Evolutionary conservation across 2,113 vertebrate species (phyloP), one percentile per base, ranked within the genome.

Genomic region (Actenoides lindsayi): DNA sequence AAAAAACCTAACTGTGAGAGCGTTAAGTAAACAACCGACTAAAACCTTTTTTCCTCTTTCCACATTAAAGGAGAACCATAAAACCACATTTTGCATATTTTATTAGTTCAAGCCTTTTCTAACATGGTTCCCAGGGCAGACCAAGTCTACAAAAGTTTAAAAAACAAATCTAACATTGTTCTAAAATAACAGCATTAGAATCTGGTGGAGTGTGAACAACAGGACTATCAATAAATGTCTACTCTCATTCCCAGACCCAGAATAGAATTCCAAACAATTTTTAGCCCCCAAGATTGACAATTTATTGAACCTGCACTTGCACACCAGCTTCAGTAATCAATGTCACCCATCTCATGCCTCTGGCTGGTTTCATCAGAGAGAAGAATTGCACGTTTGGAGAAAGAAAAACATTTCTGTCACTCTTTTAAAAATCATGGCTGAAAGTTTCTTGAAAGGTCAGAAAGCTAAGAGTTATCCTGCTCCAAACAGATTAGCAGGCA

Each of bases 81-180:
- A 96, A 95, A 71, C 95, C 94, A 93, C 68, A 82, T 84, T 95
- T 96, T 96, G 95, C 96, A 94, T 96, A 87, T 93, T 94, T 93
- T 81, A 95, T 93, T 97, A 79, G 48, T 48, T 89, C 62, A 91
- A 79, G 94, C 60, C 37, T 95, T 89, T 96, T 79, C 77, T 87
- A 89, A 89, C 83, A 37, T 39, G 65, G 74, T 96, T 96, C 96
- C 91, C 90, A 93, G 89, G 50, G 79, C 89, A 96, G 65, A 69
- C 3, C 8, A 62, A 65, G 77, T 48, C 74, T 80, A 93, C 79
- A 19, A 85, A 76, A 68, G 54, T 91, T 92, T 16, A 1, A 76
- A 68, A 75, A 89, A 46, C 30, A 6, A 76, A 76, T 42, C 37
- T 63, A 85, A 64, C n/a, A 33, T 37, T 65, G 37, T 69, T 89